Evolutionary conservation across 2,113 vertebrate genomes (phyloP).

Genomic region (Dipodomys stephensi): DNA sequence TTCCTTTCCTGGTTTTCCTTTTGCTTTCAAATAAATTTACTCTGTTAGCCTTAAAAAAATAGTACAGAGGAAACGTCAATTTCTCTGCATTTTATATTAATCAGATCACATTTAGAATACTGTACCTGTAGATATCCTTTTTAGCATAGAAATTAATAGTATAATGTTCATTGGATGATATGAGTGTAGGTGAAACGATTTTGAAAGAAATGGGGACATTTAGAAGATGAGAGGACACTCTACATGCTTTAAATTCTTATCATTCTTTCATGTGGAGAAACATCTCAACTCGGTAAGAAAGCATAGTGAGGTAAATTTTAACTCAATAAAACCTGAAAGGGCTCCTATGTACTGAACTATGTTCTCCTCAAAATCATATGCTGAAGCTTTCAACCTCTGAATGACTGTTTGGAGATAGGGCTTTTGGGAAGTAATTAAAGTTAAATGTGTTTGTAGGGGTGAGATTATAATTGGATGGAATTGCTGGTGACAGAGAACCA

Average conservation of each 20-base stretch:
- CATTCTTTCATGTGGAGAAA: not conserved
- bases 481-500: too few species aligned
- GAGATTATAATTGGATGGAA: not conserved
- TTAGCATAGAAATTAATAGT: not conserved
- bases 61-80: not conserved
- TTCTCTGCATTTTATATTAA: not conserved
- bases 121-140: not conserved
- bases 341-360: not conserved
- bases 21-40: too few species aligned
- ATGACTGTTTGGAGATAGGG: not conserved
- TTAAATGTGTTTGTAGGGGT: not conserved
- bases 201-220: not conserved
- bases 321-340: not conserved
- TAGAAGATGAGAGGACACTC: not conserved
- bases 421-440: not conserved
- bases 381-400: not conserved
- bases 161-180: not conserved
- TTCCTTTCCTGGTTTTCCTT: too few species aligned
- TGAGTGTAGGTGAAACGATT: not conserved
- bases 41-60: too few species aligned
- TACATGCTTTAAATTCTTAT: constrained; percentile 18
- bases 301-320: constrained; percentile 1
- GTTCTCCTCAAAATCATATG: not conserved
- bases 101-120: not conserved
- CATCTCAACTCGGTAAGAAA: not conserved